These are phyloP conservation scores for Gymnocephalus cernua DNA, from an alignment of 2,113 vertebrate species.

Conservation along the genomic window DNA sequence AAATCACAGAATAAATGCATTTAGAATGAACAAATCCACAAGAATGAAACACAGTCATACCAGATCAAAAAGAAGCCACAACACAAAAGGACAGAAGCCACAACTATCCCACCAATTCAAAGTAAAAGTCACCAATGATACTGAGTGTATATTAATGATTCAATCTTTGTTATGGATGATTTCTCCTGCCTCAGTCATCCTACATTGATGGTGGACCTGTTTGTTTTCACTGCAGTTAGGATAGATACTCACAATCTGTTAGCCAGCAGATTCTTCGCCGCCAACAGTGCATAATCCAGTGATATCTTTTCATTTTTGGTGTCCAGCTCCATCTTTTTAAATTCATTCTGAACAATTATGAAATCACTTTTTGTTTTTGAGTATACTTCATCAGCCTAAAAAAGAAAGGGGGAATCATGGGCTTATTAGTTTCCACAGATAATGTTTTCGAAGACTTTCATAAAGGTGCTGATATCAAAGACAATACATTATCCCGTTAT, in stretches of 20 bases:
- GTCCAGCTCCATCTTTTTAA: conserved; percentile 55
- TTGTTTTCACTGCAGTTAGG: neutral
- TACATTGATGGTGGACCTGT: neutral
- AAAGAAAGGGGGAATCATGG: neutral
- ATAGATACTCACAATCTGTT: conserved; percentile 75
- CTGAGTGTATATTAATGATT: neutral
- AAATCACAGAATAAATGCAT: conserved; percentile 4
- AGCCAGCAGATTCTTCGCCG: conserved; percentile 44
- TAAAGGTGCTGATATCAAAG: neutral
- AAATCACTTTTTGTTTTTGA: conserved; percentile 59
- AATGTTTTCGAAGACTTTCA: neutral
- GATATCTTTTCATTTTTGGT: conserved; percentile 56
- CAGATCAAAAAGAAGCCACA: neutral
- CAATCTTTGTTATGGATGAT: neutral
- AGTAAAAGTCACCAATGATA: neutral
- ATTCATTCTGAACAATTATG: conserved; percentile 39
- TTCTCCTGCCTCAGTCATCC: neutral
- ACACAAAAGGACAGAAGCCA: neutral
- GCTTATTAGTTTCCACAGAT: neutral
- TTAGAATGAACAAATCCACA: neutral
- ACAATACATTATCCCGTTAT: neutral
- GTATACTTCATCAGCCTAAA: conserved; percentile 65
- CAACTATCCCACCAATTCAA: neutral
- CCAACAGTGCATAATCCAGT: conserved; percentile 38
- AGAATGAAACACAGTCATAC: neutral